Evolutionary conservation across 2,113 vertebrate species (phyloP), one percentile per base, ranked within the genome.

Genomic region (Chaenocephalus aceratus): DNA sequence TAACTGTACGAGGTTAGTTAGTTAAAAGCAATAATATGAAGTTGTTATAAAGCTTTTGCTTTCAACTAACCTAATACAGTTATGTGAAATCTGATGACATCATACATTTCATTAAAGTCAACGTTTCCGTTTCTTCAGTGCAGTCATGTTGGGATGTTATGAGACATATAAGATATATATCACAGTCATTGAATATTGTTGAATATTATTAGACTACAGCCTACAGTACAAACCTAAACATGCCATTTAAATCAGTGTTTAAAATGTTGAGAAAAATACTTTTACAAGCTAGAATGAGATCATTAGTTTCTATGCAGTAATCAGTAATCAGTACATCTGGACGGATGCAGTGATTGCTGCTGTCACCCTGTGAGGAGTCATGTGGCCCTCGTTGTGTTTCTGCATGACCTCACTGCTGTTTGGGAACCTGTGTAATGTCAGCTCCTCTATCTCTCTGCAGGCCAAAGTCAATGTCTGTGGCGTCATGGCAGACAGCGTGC

Each of bases 391-490:
- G 10, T 18, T 60, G 63, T 62, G 71, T 62, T 76, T 58, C 45
- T 76, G 72, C 36, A 44, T 72, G 64, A 68, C 62, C 63, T 83
- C 54, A 63, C 14, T 66, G 74, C 44, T 51, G 48, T 21, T 0
- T 62, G 54, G 54, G 77, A 61, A 66, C n/a, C 3, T 45, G 36
- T 21, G 41, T 46, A 3, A 54, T 46, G 3, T 62, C 51, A 3
- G 14, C 51, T 46, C 21, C 57, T 70, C 36, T 10, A 15, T 80
- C 16, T 52, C 48, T 83, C 56, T 67, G 56, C 88, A 92, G 91
- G 23, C 45, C 45, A 2, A 18, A 14, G 6, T n/a, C 69, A 56
- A 46, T 41, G 48, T n/a, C 67, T 56, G 61, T 21, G 13, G 49
- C 23, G 4, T 26, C 21, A 4, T 54, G 21, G 13, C 36, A 54